Evolutionary conservation across 37 sponge, comb jelly and placozoan genomes (phyloP).

Genomic region (Chondrosia reniformis): DNA sequence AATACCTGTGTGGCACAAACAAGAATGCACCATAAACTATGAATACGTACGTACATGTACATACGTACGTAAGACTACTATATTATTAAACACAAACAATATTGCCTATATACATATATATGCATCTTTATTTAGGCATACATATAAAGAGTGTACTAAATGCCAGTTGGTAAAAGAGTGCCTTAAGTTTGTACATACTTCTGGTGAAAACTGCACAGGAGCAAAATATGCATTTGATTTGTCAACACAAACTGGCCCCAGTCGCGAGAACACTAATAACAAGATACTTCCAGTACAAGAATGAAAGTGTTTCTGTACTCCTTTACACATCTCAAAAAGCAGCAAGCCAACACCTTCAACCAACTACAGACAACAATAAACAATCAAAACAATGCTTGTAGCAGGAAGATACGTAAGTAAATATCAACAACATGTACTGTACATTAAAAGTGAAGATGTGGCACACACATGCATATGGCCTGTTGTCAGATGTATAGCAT

Average conservation of each 20-base stretch:
- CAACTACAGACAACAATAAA: conserved; percentile 27
- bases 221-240: background rate
- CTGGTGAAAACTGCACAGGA: background rate
- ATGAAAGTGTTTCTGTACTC: conserved; percentile 79
- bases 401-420: background rate
- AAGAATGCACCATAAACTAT: no score
- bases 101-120: no score
- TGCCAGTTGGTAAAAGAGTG: no score
- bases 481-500: no score
- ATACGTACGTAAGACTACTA: background rate
- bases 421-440: background rate
- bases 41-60: background rate
- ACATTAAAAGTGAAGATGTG: no score
- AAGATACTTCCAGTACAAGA: conserved; percentile 50
- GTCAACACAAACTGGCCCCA: background rate
- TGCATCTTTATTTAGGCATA: no score
- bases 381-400: background rate
- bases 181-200: no score
- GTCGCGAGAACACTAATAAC: background rate
- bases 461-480: no score
- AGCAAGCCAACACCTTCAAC: conserved; percentile 79
- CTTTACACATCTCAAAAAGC: conserved; percentile 82
- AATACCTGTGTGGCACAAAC: conserved; percentile 32
- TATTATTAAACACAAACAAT: background rate
- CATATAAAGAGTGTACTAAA: no score